Evolutionary conservation across 2,888 invertebrate species (phyloP).

Genomic region (Cheilosia impressa): DNA sequence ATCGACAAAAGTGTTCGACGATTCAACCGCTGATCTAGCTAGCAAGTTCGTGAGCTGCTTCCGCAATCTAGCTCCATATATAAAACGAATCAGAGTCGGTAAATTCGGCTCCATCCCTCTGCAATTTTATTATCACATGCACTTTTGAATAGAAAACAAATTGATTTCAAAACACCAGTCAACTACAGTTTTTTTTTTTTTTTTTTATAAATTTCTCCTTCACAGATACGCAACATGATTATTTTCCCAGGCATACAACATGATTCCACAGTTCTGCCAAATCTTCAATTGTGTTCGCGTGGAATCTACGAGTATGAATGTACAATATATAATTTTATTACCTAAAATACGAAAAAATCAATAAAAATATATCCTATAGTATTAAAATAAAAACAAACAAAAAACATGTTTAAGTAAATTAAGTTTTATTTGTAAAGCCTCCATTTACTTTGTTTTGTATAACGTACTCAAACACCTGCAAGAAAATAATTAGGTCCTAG

Average conservation of each 20-base stretch:
- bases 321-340: constrained; percentile 74
- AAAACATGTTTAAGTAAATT: constrained; percentile 67
- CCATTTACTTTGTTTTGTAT: constrained; percentile 41
- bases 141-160: no score
- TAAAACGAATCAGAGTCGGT: no score
- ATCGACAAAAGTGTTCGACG: no score
- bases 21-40: no score
- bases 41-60: no score
- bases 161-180: not conserved
- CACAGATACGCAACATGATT: constrained; percentile 58
- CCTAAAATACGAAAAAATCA: constrained; percentile 71
- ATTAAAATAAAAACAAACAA: constrained; percentile 68
- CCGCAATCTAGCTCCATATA: no score
- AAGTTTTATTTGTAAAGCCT: constrained; percentile 63
- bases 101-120: no score
- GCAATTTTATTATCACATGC: no score
- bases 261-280: constrained; percentile 80
- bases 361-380: constrained; percentile 75
- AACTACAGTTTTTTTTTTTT: not conserved
- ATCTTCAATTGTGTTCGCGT: constrained; percentile 72
- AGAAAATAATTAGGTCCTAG: constrained; percentile 30
- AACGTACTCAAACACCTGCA: constrained; percentile 56
- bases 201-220: not conserved
- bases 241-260: constrained; percentile 81
- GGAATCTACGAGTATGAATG: constrained; percentile 64